Percentiles rank a stretch among this genome's conserved stretches.
Evolutionary conservation across 2,113 vertebrate species (phyloP).

Genomic region (Penelope pileata): DNA sequence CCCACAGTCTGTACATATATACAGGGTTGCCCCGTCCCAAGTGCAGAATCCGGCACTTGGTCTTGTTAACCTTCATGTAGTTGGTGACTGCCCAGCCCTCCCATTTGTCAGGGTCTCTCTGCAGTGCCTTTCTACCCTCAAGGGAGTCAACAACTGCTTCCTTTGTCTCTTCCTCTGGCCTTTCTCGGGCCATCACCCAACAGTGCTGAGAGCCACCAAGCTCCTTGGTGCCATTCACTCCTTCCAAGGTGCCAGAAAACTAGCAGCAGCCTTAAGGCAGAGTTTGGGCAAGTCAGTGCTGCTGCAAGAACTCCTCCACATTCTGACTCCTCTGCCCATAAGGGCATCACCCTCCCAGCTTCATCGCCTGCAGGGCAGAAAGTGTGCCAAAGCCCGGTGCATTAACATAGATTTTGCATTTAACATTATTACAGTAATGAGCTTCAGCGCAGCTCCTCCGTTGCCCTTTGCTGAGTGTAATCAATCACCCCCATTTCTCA

Average conservation of each 20-base stretch:
- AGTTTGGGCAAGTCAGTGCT: not conserved
- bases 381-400: not conserved
- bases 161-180: not conserved
- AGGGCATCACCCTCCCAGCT: not conserved
- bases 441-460: rapidly evolving
- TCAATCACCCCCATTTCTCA: not conserved
- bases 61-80: no score
- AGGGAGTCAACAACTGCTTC: no score
- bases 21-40: no score
- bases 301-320: not conserved
- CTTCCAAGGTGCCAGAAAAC: not conserved
- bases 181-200: not conserved
- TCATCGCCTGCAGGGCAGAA: not conserved
- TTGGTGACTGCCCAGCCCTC: no score
- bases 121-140: no score
- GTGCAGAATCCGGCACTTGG: no score
- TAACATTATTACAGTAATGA: not conserved
- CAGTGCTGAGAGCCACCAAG: not conserved
- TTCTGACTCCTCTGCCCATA: not conserved
- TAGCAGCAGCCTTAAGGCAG: not conserved
- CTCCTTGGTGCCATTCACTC: not conserved
- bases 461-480: not conserved
- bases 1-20: no score
- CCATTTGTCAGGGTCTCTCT: no score
- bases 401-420: not conserved